Base-by-base conservation (phyloP, 2,797 vertebrate species). In the Rachycentron canadum region DNA sequence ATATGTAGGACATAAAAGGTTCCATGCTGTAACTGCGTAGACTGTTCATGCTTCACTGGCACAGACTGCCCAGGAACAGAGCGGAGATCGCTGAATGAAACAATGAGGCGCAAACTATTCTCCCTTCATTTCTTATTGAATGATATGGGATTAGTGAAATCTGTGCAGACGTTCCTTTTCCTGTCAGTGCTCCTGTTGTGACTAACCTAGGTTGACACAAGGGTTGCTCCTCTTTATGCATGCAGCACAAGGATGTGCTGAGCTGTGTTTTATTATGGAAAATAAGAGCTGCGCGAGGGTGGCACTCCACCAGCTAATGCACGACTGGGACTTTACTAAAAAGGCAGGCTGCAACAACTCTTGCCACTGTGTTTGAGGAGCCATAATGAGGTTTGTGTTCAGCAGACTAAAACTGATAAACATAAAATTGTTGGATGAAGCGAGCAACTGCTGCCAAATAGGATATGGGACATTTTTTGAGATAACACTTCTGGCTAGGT, bases 261-360 rank as follows among this genome's bases (percentile, higher is more conserved):
- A 93, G 90, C 88, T 89, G 85, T 79, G 88, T 87, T 92, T 93
- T 90, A 92, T 91, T 90, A 92, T 90, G 91, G 85, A 88, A 88
- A 94, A 87, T 91, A 90, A 86, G 82, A 81, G 82, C 89, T 68
- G 79, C 34, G 16, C 83, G 76, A 61, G 83, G 82, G 81, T 79
- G 72, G 78, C 80, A 85, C 84, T 89, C 80, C 66, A 77, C 76
- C 72, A 73, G 87, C 85, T 88, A 89, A 85, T 83, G 74, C 80
- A 75, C 64, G 43, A 79, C 74, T 69, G 78, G 76, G 83, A 87
- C 81, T 82, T 75, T 59, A 87, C 79, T 88, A 83, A 91, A 91
- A 88, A 90, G 78, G 73, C 67, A 71, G 84, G 14, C 84, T 70
- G 75, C 76, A 78, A 78, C 86, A 86, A 82, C 70, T 69, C 67